These are phyloP conservation scores for Selenia dentaria DNA, from an alignment of 2,888 invertebrate species.

Conservation along the genomic window DNA sequence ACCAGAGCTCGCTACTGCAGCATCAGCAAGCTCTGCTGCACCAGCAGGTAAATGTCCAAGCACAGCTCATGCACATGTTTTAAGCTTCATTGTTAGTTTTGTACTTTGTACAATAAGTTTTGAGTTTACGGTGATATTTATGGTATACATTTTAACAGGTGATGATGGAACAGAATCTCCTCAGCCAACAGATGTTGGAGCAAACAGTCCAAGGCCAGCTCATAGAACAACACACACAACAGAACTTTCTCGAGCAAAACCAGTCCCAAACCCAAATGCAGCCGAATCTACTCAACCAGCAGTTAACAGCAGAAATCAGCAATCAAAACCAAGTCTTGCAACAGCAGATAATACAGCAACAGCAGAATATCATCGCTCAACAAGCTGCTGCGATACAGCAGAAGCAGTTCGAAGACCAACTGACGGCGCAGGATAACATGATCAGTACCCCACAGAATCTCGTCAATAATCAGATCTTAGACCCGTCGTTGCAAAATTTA, in stretches of 20 bases:
- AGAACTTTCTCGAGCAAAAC: slow-evolving; percentile 55
- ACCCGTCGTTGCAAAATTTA: slow-evolving; percentile 80
- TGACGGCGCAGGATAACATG: slow-evolving; percentile 66
- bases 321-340: slow-evolving; percentile 81
- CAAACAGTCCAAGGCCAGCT: slow-evolving; percentile 66
- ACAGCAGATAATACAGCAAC: slow-evolving; percentile 79
- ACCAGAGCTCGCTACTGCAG: slow-evolving; percentile 55
- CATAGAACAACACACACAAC: slow-evolving; percentile 66
- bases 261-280: slow-evolving; percentile 61
- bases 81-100: no score
- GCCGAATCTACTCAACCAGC: slow-evolving; percentile 61
- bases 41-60: slow-evolving; percentile 46
- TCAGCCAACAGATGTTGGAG: slow-evolving; percentile 75
- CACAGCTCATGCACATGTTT: neutral
- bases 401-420: slow-evolving; percentile 72
- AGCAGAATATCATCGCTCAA: slow-evolving; percentile 75
- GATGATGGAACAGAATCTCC: slow-evolving; percentile 76
- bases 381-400: slow-evolving; percentile 78
- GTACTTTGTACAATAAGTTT: no score
- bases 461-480: slow-evolving; percentile 68
- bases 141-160: slow-evolving; percentile 51
- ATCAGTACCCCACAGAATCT: slow-evolving; percentile 67
- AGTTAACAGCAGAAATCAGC: slow-evolving; percentile 66
- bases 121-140: no score
- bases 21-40: slow-evolving; percentile 50